Evolutionary conservation across 2,888 invertebrate species (phyloP), one percentile per base, ranked within the genome.

Genomic region (Athalia cordata): DNA sequence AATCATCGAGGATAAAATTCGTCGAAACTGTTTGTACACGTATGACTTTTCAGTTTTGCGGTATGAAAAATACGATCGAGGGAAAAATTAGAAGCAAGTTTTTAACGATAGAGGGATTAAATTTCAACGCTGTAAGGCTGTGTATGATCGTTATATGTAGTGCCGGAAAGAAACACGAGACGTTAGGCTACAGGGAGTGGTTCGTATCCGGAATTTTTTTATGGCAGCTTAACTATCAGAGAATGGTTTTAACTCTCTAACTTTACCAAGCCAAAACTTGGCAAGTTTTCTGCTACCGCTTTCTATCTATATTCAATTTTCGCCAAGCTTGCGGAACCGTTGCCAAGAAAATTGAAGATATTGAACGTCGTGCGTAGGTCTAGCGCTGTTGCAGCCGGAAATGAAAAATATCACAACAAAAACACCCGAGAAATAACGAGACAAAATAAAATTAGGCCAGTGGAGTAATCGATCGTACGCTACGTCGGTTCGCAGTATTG

Each of bases 281-380:
- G 57, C 72, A 57, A 29, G 47, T 57, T n/a, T 52, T 15, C n/a
- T 3, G 45, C 9, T 59, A n/a, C 70, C n/a, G 45, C 59, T 57
- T 15, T 59, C 8, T 29, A 45, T 45, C 5, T 65, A 65, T 72
- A 72, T 72, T 72, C 45, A 72, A 59, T 72, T 72, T 59, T 59
- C n/a, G 13, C 47, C 45, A 47, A 72, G 59, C 47, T 57, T 59
- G 72, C 59, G 4, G n/a, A 59, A 43, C 45, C 57, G 47, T 50
- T 59, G 70, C 70, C 70, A 72, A 72, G 70, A 72, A 59, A 57
- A 59, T 59, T n/a, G 15, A 47, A 57, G 57, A 66, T 66, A 59
- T 47, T 9, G 29, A 29, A 68, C 29, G 29, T 29, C 29, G 29
- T 68, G 52, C 68, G 68, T 68, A 11, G 45, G 1, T 59, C 5